A percentile compares a stretch with the other conserved stretches of the same genome.
Conservation (phyloP, 2,113 vertebrate genomes). For the Alectura lathami region DNA sequence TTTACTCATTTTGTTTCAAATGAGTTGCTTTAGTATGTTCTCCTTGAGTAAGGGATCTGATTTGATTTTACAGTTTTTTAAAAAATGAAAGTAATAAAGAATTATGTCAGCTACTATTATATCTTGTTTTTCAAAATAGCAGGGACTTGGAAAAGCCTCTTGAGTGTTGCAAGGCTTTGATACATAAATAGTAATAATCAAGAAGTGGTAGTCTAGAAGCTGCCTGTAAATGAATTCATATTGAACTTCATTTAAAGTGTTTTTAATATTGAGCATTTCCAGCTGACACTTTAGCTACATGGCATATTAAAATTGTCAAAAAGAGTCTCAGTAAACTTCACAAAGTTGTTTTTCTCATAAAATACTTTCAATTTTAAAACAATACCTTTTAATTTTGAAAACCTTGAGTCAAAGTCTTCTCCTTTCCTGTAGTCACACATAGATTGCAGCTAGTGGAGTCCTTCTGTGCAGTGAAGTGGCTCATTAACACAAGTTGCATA, state of each 20-base stretch:
- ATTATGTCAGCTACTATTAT: neutral
- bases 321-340: neutral
- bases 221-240: neutral
- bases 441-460: neutral
- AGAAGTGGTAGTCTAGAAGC: neutral
- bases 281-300: neutral
- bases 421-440: neutral
- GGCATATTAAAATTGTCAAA: slow-evolving; percentile 3
- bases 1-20: neutral
- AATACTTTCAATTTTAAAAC: neutral
- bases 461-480: neutral
- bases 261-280: neutral
- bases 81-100: neutral
- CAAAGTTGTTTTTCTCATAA: neutral
- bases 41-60: neutral
- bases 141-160: neutral
- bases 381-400: neutral
- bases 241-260: neutral
- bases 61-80: neutral
- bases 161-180: neutral
- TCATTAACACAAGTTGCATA: neutral
- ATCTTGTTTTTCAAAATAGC: neutral
- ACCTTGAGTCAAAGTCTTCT: neutral
- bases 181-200: neutral
- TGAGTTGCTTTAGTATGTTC: neutral